Percentiles rank a stretch among this genome's conserved stretches.
phyloP scores from a whole-genome alignment of 2,113 vertebrate species.

The Callopanchax toddi region DNA sequence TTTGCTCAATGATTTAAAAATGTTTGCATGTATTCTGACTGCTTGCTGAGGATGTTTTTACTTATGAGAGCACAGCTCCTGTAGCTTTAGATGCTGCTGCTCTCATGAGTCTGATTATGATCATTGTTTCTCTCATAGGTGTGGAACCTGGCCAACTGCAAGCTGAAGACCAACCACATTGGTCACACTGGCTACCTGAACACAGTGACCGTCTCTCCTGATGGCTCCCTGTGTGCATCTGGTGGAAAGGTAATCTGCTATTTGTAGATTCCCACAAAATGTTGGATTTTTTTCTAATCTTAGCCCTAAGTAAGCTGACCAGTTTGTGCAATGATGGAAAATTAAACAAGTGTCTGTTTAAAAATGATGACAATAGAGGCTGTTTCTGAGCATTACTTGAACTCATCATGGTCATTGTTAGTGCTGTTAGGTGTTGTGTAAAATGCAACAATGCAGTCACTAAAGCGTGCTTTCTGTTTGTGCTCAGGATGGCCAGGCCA shows the following conservation, averaged over 20 bases:
- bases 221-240: slow-evolving; percentile 95
- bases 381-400: slow-evolving; percentile 87
- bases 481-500: slow-evolving; percentile 91
- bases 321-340: slow-evolving; percentile 77
- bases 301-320: not conserved
- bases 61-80: slow-evolving; percentile 44
- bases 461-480: not conserved
- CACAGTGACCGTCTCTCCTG: slow-evolving; percentile 94
- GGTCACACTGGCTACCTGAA: slow-evolving; percentile 95
- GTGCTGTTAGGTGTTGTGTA: not conserved
- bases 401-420: not conserved
- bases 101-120: not conserved
- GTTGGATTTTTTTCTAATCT: not conserved
- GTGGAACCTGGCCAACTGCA: slow-evolving; percentile 98
- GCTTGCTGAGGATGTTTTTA: slow-evolving; percentile 46
- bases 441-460: not conserved
- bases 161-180: slow-evolving; percentile 98
- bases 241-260: slow-evolving; percentile 87
- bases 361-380: slow-evolving; percentile 85
- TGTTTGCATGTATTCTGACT: slow-evolving; percentile 53
- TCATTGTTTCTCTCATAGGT: slow-evolving; percentile 76
- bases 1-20: slow-evolving; percentile 56
- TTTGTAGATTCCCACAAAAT: not conserved
- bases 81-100: not conserved
- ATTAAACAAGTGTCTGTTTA: slow-evolving; percentile 68